phyloP scores from a whole-genome alignment of 2,797 vertebrate genomes.

The Rousettus madagascariensis region DNA sequence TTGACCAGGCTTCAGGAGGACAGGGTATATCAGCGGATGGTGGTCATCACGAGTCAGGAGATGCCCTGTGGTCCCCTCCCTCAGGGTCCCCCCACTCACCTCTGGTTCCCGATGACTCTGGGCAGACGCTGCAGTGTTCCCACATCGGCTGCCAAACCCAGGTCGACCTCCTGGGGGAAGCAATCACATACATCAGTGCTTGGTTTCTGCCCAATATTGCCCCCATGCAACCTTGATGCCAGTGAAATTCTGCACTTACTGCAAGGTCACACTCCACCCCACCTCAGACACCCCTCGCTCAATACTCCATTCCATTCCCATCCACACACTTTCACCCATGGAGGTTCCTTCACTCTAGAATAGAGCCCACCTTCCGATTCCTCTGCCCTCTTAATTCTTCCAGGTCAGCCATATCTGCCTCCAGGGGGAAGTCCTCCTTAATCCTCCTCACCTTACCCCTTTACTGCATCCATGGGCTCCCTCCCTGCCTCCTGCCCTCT shows the following conservation, averaged over 20 bases:
- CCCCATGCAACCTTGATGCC: accelerated
- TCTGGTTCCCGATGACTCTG: constrained; percentile 90
- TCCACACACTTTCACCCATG: too few species aligned
- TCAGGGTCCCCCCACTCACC: constrained; percentile 78
- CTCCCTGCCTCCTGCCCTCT: not conserved
- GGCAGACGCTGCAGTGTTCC: constrained; percentile 93
- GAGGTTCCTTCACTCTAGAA: not conserved
- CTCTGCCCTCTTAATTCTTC: not conserved
- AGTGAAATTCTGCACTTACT: accelerated
- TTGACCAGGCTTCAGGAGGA: constrained; percentile 88
- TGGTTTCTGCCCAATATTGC: not conserved
- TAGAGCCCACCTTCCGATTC: not conserved
- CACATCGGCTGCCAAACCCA: constrained; percentile 92
- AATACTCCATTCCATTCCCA: not conserved
- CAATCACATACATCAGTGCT: accelerated
- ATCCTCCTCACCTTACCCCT: too few species aligned
- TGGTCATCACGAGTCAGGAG: accelerated
- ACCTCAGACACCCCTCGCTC: not conserved
- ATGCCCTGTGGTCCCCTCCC: not conserved
- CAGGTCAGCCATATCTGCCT: not conserved
- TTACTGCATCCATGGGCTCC: not conserved
- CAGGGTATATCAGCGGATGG: accelerated
- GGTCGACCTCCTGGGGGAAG: constrained; percentile 90
- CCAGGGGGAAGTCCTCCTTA: not conserved
- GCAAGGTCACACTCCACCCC: too few species aligned